Evolutionary conservation across 2,888 invertebrate genomes (phyloP).

Genomic region (Cabera pusaria): DNA sequence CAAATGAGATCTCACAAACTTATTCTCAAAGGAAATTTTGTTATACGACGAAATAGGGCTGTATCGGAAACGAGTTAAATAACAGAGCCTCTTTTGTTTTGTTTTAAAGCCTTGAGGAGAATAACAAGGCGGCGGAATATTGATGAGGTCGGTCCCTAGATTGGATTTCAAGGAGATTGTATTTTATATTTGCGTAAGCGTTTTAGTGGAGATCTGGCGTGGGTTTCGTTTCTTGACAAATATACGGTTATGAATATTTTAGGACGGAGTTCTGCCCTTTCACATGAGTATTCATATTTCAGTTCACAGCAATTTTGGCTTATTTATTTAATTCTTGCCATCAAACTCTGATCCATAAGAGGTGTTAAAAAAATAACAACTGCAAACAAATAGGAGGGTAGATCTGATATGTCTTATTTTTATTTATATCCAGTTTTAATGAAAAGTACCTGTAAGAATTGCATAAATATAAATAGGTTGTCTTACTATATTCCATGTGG

Average conservation of each 20-base stretch:
- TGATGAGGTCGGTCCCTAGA: conserved; percentile 58
- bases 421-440: no score
- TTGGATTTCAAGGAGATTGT: conserved; percentile 49
- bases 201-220: conserved; percentile 43
- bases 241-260: conserved; percentile 25
- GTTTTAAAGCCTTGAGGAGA: conserved; percentile 63
- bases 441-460: no score
- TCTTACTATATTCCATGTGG: no score
- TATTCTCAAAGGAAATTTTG: conserved; percentile 65
- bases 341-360: no score
- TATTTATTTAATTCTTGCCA: no score
- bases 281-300: neutral
- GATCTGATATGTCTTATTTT: no score
- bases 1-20: conserved; percentile 59
- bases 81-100: conserved; percentile 72
- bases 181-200: conserved; percentile 50
- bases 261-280: conserved; percentile 1
- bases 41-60: conserved; percentile 70
- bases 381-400: no score
- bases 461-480: no score
- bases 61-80: conserved; percentile 82
- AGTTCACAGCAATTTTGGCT: no score
- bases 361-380: no score
- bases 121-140: conserved; percentile 72
- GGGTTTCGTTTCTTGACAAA: conserved; percentile 38